Base-by-base conservation (phyloP, 2,888 invertebrate genomes). In the Eumacrocentrus americanus region DNA sequence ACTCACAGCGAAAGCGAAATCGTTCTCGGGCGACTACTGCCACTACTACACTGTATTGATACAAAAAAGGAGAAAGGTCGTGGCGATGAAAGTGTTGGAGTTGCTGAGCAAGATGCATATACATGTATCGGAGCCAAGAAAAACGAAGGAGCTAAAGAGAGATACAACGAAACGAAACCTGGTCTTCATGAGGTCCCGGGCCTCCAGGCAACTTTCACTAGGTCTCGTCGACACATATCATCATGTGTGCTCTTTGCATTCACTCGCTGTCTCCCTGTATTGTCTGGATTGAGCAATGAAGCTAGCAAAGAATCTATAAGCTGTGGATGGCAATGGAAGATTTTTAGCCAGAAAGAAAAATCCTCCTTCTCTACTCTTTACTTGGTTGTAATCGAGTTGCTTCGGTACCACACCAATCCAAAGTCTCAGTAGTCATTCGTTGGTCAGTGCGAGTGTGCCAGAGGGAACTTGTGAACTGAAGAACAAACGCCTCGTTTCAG, bases 1-100 rank as follows among this genome's bases (percentile, higher is more conserved):
- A 38, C n/a, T 16, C 2, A 42, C 35, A 75, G 75, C 72, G 76
- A 77, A 76, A 77, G 77, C 70, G 73, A 76, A 75, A 76, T 71
- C 63, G 50, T 44, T 48, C 38, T 35, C 46, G 25, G 11, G 7
- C 18, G 44, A 58, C 16, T n/a, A n/a, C n/a, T n/a, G n/a, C 12
- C 16, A 40, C n/a, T 22, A 44, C 35, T 29, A 22, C 23, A 37
- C 34, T 56, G 59, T 58, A 50, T 44, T 7, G 23, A 22, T 16
- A 35, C 46, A 14, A 48, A 58, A 58, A 67, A 64, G 65, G 70
- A 71, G 68, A 71, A 73, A 71, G 71, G 72, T 69, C 68, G 69
- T 11, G 47, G 63, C 6, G 71, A 74, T 71, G 76, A 75, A 76
- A 77, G 75, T 73, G 62, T 65, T 62, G 61, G 62, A 59, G 58